phyloP scores from a whole-genome alignment of 2,888 invertebrate species.

The Zelleria hepariella region DNA sequence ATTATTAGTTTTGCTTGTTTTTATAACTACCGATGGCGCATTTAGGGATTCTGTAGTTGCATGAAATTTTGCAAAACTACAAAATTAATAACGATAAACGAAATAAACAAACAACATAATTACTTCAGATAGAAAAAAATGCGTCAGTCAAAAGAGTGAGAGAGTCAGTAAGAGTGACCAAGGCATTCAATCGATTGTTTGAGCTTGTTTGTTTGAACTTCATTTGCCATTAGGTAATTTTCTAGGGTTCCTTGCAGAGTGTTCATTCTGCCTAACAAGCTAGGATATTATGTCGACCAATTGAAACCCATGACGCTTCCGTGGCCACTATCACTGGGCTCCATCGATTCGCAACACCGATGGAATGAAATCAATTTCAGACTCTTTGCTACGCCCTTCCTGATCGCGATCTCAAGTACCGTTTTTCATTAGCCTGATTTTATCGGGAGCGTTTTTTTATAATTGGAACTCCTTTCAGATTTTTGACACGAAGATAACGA shows the following conservation, averaged over 20 bases:
- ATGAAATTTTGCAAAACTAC: background rate
- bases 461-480: conserved; percentile 52
- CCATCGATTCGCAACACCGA: conserved; percentile 44
- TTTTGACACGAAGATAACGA: conserved; percentile 56
- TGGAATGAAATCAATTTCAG: conserved; percentile 65
- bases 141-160: too few species aligned
- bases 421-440: conserved; percentile 69
- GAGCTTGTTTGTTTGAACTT: too few species aligned
- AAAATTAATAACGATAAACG: too few species aligned
- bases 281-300: conserved; percentile 11
- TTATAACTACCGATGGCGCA: background rate
- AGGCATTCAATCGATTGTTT: too few species aligned
- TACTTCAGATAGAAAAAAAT: too few species aligned
- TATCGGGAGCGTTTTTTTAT: conserved; percentile 63
- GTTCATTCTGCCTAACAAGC: too few species aligned
- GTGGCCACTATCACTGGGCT: conserved; percentile 43
- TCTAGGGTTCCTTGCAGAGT: too few species aligned
- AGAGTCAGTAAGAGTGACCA: too few species aligned
- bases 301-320: conserved; percentile 35
- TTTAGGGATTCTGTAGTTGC: background rate
- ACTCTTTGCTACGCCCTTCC: conserved; percentile 26
- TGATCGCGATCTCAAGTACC: conserved; percentile 54
- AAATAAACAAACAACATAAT: too few species aligned
- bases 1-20: background rate
- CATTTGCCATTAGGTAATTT: too few species aligned